phyloP scores from a whole-genome alignment of 2,113 vertebrate species.

The Anser brachyrhynchus region DNA sequence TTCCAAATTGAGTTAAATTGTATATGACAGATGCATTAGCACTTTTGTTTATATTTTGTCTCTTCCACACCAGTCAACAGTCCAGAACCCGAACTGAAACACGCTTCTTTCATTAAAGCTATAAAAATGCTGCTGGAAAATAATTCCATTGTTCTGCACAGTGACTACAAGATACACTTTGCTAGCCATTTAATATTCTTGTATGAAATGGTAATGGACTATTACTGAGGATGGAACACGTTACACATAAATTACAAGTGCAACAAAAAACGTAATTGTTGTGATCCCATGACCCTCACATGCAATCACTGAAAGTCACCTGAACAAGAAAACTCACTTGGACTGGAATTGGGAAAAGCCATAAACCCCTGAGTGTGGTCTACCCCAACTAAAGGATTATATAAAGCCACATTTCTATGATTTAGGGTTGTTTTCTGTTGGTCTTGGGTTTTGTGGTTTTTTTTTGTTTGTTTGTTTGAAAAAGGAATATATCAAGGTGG shows the following conservation, averaged over 20 bases:
- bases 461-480: not conserved
- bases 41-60: not conserved
- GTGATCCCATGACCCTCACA: not conserved
- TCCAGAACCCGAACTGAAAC: not conserved
- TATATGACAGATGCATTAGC: not conserved
- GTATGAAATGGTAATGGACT: not conserved
- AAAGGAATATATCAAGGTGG: not conserved
- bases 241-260: not conserved
- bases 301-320: not conserved
- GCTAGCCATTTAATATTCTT: not conserved
- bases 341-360: not conserved
- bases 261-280: not conserved
- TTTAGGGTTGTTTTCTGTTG: not conserved
- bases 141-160: not conserved
- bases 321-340: not conserved
- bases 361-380: not conserved
- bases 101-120: not conserved
- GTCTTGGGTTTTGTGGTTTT: not conserved
- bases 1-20: not conserved
- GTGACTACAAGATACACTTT: not conserved
- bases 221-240: not conserved
- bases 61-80: not conserved
- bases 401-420: not conserved
- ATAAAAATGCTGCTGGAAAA: not conserved
- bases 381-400: not conserved